A percentile compares a stretch with the other conserved stretches of the same genome.
Conservation (phyloP, 2,797 vertebrate species). For the Caiman crocodilus region DNA sequence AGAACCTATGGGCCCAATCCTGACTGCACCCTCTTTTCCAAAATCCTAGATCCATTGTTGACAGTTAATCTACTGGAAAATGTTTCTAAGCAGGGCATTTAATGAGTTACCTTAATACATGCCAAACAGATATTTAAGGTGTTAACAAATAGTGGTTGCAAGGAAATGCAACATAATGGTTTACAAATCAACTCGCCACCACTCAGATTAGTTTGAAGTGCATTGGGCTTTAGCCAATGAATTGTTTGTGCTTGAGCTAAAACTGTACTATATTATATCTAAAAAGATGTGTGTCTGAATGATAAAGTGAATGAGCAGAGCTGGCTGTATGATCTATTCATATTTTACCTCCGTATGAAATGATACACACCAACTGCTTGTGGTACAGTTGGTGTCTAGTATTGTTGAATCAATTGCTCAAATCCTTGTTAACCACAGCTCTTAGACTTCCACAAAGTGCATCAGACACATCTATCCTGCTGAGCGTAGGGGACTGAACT, state of each 20-base stretch:
- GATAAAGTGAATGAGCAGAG: not conserved
- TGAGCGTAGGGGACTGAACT: not conserved
- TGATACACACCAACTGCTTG: not conserved
- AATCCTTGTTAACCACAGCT: not conserved
- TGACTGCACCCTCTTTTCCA: too few species aligned
- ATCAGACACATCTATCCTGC: not conserved
- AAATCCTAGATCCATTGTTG: too few species aligned
- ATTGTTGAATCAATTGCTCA: not conserved
- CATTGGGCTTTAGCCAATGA: not conserved
- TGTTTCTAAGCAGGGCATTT: not conserved
- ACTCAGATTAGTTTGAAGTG: not conserved
- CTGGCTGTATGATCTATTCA: not conserved
- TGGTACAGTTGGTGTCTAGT: not conserved
- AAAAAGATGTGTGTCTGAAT: not conserved
- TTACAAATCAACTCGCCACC: not conserved
- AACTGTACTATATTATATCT: not conserved
- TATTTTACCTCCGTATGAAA: not conserved
- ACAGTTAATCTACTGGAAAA: not conserved
- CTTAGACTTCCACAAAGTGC: not conserved
- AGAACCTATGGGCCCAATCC: too few species aligned
- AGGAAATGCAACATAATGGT: not conserved
- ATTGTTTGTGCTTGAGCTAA: not conserved
- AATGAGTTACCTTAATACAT: not conserved
- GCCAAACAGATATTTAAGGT: not conserved
- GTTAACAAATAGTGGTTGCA: not conserved